Percentiles rank a stretch among this genome's conserved stretches.
Conservation (phyloP, 1,140 invertebrate species). For the Acromyrmex heyeri region DNA sequence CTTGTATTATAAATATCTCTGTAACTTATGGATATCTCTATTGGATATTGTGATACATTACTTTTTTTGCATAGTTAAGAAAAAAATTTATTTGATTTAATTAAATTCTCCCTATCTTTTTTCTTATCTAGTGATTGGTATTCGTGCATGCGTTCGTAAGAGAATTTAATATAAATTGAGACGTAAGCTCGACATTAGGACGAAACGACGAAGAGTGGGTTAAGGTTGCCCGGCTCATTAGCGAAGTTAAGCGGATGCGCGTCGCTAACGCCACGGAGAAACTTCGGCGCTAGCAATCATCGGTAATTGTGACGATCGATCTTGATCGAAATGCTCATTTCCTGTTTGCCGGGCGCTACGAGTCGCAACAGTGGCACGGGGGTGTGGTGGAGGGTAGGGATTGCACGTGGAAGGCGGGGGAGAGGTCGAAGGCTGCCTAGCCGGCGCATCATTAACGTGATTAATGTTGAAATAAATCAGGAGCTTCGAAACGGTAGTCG, state of each 20-base stretch:
- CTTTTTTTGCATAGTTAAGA: neutral
- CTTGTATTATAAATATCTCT: too few relatives aligned
- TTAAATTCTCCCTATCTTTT: neutral
- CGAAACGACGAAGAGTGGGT: conserved; percentile 68
- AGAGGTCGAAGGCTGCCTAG: conserved; percentile 76
- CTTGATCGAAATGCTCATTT: conserved; percentile 86
- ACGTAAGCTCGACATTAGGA: conserved; percentile 58
- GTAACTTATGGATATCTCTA: neutral
- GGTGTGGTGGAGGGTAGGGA: conserved; percentile 57
- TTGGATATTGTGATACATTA: neutral
- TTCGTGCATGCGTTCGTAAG: neutral
- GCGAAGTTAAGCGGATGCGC: conserved; percentile 69
- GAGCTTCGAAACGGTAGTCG: conserved; percentile 83
- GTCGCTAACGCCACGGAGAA: conserved; percentile 58
- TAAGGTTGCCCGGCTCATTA: conserved; percentile 78
- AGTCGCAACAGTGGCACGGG: conserved; percentile 69
- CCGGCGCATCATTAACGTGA: conserved; percentile 86
- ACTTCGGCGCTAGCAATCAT: conserved; percentile 75
- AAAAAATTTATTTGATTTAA: neutral
- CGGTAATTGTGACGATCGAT: conserved; percentile 86
- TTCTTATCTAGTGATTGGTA: neutral
- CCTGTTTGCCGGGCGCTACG: conserved; percentile 81
- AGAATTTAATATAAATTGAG: conserved; percentile 67
- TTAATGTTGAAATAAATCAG: conserved; percentile 87
- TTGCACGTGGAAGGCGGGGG: conserved; percentile 38